These are phyloP conservation scores for Fragum fragum DNA, from an alignment of 2,888 invertebrate genomes.

Conservation along the genomic window DNA sequence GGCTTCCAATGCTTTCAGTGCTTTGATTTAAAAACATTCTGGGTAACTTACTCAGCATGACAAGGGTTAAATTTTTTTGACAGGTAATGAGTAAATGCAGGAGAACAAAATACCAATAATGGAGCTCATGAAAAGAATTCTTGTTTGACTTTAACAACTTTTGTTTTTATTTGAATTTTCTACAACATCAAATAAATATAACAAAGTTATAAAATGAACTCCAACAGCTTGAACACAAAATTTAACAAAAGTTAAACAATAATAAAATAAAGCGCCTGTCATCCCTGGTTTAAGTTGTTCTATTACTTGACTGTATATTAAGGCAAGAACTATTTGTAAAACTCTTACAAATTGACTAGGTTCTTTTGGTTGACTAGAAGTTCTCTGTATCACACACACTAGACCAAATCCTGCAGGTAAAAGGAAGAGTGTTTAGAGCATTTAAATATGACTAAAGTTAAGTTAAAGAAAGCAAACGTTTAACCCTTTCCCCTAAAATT, in stretches of 20 bases:
- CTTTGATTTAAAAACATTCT: too few relatives aligned
- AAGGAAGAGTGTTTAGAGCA: slow-evolving; percentile 17
- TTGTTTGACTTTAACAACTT: too few relatives aligned
- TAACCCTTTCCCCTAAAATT: too few relatives aligned
- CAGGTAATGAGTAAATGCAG: too few relatives aligned
- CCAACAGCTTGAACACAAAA: slow-evolving; percentile 48
- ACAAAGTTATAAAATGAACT: slow-evolving; percentile 36
- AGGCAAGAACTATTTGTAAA: slow-evolving; percentile 35
- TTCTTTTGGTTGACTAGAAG: not conserved
- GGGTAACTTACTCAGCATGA: too few relatives aligned
- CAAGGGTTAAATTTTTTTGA: too few relatives aligned
- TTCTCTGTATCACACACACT: slow-evolving; percentile 16
- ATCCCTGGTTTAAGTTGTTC: slow-evolving; percentile 55
- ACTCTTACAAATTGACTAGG: slow-evolving; percentile 18
- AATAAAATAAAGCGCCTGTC: slow-evolving; percentile 39
- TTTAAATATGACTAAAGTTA: too few relatives aligned
- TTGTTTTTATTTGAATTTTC: not conserved
- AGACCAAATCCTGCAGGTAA: slow-evolving; percentile 58
- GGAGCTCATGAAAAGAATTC: too few relatives aligned
- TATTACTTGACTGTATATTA: slow-evolving; percentile 46
- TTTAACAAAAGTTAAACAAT: slow-evolving; percentile 51
- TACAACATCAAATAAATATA: slow-evolving; percentile 17
- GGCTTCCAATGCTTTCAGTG: too few relatives aligned
- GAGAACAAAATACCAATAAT: too few relatives aligned
- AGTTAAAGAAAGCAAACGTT: too few relatives aligned